phyloP scores from a whole-genome alignment of 2,797 vertebrate genomes.

The Scarus forsteni region DNA sequence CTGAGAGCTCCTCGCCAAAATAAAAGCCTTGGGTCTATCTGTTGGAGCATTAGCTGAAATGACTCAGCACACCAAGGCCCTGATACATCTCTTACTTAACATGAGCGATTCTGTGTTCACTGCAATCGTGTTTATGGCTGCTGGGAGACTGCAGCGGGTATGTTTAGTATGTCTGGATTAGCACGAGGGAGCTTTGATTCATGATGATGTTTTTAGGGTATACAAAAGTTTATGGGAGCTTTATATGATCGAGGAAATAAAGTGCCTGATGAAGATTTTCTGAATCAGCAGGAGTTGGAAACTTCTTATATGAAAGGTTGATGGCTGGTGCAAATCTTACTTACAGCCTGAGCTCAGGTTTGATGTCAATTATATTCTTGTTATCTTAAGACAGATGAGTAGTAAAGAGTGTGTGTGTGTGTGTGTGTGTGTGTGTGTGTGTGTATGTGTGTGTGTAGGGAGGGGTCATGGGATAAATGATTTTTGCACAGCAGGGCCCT shows the following conservation, averaged over 20 bases:
- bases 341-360: neutral
- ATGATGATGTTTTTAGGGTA: constrained; percentile 7
- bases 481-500: no score
- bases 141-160: constrained; percentile 11
- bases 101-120: constrained; percentile 46
- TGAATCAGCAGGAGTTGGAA: constrained; percentile 15
- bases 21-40: constrained; percentile 58
- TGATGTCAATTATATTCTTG: constrained; percentile 11
- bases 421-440: no score
- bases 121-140: constrained; percentile 3
- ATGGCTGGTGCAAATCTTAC: constrained; percentile 30
- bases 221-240: constrained; percentile 24
- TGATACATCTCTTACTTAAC: constrained; percentile 50
- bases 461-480: no score
- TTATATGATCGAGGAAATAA: neutral
- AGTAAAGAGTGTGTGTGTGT: no score
- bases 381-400: neutral
- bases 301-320: constrained; percentile 24
- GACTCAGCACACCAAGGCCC: constrained; percentile 61
- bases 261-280: constrained; percentile 2
- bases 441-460: no score
- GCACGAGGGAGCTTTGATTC: constrained; percentile 17
- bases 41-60: constrained; percentile 63
- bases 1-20: constrained; percentile 68
- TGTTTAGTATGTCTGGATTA: constrained; percentile 16